These are phyloP conservation scores for Eustalomyia histrio DNA, from an alignment of 2,888 invertebrate species.

Conservation along the genomic window DNA sequence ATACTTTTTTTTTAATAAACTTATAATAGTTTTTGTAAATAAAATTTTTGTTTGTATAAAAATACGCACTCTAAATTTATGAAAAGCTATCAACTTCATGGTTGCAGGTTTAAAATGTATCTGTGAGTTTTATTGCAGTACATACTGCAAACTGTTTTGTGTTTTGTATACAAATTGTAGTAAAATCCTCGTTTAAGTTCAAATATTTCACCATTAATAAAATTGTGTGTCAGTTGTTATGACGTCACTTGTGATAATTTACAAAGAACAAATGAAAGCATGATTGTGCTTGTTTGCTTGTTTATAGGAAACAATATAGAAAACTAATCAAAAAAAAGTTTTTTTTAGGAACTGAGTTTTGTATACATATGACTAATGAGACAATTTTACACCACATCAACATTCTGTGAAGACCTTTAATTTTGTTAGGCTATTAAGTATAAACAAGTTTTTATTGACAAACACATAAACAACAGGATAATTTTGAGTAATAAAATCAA, in stretches of 20 bases:
- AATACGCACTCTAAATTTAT: constrained; percentile 47
- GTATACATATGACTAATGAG: background rate
- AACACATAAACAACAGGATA: no score
- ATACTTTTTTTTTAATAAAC: background rate
- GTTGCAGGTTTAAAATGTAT: constrained; percentile 41
- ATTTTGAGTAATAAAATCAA: no score
- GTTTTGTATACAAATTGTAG: background rate
- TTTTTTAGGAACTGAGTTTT: background rate
- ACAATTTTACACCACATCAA: no score
- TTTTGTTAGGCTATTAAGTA: no score
- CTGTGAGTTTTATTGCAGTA: constrained; percentile 31
- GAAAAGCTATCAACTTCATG: constrained; percentile 67
- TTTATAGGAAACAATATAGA: constrained; percentile 6
- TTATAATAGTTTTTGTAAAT: no score
- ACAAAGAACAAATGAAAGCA: constrained; percentile 31
- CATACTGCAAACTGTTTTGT: background rate
- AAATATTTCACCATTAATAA: constrained; percentile 45
- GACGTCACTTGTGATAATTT: constrained; percentile 51
- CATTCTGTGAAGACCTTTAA: no score
- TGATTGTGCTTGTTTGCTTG: constrained; percentile 42
- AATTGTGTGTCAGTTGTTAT: constrained; percentile 23
- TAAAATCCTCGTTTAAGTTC: background rate
- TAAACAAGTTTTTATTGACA: no score
- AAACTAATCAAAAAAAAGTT: background rate
- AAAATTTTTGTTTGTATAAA: no score